A percentile compares a stretch with the other conserved stretches of the same genome.
Conservation (phyloP, 2,797 vertebrate species). For the Syndactyla subalaris region DNA sequence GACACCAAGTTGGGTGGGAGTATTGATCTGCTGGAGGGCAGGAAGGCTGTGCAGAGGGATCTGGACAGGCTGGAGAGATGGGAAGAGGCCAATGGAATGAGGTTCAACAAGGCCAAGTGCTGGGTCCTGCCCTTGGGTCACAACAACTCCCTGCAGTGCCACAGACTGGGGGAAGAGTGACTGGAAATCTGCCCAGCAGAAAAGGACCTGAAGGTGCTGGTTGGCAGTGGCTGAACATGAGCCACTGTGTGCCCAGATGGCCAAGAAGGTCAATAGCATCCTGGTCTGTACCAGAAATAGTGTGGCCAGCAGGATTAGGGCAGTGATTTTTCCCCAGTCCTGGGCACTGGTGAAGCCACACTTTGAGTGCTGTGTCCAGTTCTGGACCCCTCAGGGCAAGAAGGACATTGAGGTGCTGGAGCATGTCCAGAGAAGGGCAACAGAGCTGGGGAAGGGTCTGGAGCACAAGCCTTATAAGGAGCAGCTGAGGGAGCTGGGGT, state of each 20-base stretch:
- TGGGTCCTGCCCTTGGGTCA: not conserved
- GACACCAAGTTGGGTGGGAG: not conserved
- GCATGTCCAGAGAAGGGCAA: rapidly evolving
- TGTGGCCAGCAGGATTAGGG: not conserved
- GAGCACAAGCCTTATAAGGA: not conserved
- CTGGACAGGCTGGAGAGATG: not conserved
- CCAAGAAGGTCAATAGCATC: rapidly evolving
- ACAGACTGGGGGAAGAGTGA: not conserved
- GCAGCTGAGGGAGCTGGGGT: not conserved
- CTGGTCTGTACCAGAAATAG: not conserved
- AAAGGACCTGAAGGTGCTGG: not conserved
- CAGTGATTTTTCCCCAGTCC: not conserved
- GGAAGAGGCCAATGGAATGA: not conserved
- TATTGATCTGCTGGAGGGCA: not conserved
- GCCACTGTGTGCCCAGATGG: not conserved
- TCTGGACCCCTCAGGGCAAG: not conserved
- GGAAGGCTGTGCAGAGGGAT: not conserved
- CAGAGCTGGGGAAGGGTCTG: not conserved
- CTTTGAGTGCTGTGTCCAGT: rapidly evolving
- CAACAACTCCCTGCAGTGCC: not conserved
- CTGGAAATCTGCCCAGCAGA: not conserved
- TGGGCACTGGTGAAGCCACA: not conserved
- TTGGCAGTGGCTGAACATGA: not conserved
- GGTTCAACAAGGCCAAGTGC: not conserved
- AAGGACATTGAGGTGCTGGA: not conserved